Base-by-base conservation (phyloP, 1,140 invertebrate species). In the Hypothenemus hampei region DNA sequence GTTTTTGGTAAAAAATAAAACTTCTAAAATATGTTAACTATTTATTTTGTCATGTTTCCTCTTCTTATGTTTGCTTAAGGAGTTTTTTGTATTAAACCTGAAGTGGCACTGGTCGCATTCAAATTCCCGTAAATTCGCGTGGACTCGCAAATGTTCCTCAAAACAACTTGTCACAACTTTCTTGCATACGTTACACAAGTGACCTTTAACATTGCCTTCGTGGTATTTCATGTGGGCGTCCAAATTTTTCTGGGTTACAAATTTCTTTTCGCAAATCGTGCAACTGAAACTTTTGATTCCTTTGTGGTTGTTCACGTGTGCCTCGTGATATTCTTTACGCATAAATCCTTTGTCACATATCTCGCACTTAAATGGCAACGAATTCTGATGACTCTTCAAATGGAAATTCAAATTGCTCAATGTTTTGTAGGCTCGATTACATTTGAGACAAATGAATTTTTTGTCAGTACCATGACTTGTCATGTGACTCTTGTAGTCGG, bases 381-480 rank as follows among this genome's bases (percentile, higher is more conserved):
- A 54, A 13, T 59, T 55, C 39, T 59, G 57, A 47, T 70, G 69
- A 26, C 63, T 57, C 58, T 69, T 72, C 55, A 67, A 65, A 49
- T 72, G 71, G 41, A 68, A 69, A 39, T 69, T 67, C 23, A 72
- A 57, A 45, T 69, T 69, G 36, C 65, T 69, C 11, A 67, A 13
- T 1, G 69, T 70, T 47, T 69, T 70, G 39, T 71, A 72, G 21
- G 53, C 46, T 58, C 67, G 69, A 13, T 64, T 52, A 45, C 70
- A 72, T 39, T 65, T 53, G 4, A 19, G 24, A 48, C 71, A 72
- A 10, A 53, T 35, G 56, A 64, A 69, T 46, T 67, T 68, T 49
- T 68, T 71, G 15, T 65, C 61, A 5, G 65, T 65, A 31, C 60
- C 64, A 35, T 70, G 68, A 19, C 58, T 60, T 7, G 63, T 52